Evolutionary conservation across 2,797 vertebrate genomes (phyloP).

Genomic region (Selene dorsalis): DNA sequence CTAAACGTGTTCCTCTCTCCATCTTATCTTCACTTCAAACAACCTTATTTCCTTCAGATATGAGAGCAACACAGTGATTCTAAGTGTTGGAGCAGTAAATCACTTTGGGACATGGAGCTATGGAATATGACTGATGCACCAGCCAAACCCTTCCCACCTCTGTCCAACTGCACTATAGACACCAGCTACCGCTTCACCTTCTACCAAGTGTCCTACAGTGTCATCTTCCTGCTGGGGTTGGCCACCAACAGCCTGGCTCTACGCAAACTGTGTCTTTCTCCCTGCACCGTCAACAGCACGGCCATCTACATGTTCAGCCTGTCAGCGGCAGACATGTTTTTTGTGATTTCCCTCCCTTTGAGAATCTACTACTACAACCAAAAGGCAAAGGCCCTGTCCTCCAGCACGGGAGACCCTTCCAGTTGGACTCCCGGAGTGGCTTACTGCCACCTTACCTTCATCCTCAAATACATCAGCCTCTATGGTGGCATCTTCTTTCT

Average conservation of each 20-base stretch:
- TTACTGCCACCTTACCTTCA: slow-evolving; percentile 82
- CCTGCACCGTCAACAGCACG: slow-evolving; percentile 75
- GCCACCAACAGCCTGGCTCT: slow-evolving; percentile 78
- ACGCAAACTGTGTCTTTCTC: slow-evolving; percentile 67
- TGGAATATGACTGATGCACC: slow-evolving; percentile 68
- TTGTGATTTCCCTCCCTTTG: slow-evolving; percentile 81
- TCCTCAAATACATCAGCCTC: slow-evolving; percentile 83
- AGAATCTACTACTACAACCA: slow-evolving; percentile 83
- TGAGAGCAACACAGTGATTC: slow-evolving; percentile 23
- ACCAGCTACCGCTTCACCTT: slow-evolving; percentile 82
- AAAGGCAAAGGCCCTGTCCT: slow-evolving; percentile 41
- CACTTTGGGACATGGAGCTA: slow-evolving; percentile 68
- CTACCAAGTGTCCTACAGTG: slow-evolving; percentile 80
- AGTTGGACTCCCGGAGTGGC: slow-evolving; percentile 63
- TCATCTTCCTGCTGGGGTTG: slow-evolving; percentile 82
- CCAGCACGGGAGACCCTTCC: not conserved
- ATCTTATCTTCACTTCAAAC: slow-evolving; percentile 8
- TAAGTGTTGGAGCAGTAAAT: not conserved
- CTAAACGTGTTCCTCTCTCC: not conserved
- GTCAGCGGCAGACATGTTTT: slow-evolving; percentile 77
- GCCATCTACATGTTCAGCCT: slow-evolving; percentile 80
- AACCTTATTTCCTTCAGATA: slow-evolving; percentile 34
- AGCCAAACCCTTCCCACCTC: not conserved
- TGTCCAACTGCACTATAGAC: slow-evolving; percentile 79
- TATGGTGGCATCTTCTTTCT: slow-evolving; percentile 86